Base-by-base conservation (phyloP, 2,888 invertebrate genomes). In the Sycophila texana region DNA sequence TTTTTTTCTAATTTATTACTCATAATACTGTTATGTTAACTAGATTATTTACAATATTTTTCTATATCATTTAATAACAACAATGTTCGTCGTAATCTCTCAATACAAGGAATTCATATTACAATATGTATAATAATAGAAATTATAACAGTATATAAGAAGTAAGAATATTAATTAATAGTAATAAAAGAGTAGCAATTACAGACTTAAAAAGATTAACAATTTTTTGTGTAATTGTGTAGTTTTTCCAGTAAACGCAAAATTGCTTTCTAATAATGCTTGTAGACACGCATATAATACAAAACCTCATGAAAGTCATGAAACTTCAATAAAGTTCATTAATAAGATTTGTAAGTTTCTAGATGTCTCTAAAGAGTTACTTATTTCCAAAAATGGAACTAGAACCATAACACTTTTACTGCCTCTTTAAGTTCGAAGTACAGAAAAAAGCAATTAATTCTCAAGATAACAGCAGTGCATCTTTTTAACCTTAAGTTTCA, bases 1-100 rank as follows among this genome's bases (percentile, higher is more conserved):
- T 87, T 86, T 83, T 80, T 80, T 80, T 81, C 73, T 81, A 86
- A 68, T 83, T 88, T 87, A 88, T 88, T 88, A 88, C 83, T 89
- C 85, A 85, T 90, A 90, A 90, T 90, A 90, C 90, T 90, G 90
- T 85, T 80, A 85, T 81, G 86, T 88, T 87, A 88, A 86, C 86
- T 87, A 87, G 82, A 87, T 86, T 89, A 89, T 90, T 86, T 89
- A 89, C 88, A 89, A 83, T 85, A 85, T 72, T 83, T 84, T 83
- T 80, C 74, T 74, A 77, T 84, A 86, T 83, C 82, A 86, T 83
- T 84, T 82, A 77, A 82, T 85, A 88, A 88, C 85, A 87, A 86
- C 85, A 80, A 86, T 83, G 82, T 84, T 84, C 77, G 76, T 83
- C 80, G 84, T 87, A 87, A 86, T 87, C 68, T 81, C 75, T 73